phyloP scores from a whole-genome alignment of 2,113 vertebrate genomes.

The Odontophorus gujanensis region DNA sequence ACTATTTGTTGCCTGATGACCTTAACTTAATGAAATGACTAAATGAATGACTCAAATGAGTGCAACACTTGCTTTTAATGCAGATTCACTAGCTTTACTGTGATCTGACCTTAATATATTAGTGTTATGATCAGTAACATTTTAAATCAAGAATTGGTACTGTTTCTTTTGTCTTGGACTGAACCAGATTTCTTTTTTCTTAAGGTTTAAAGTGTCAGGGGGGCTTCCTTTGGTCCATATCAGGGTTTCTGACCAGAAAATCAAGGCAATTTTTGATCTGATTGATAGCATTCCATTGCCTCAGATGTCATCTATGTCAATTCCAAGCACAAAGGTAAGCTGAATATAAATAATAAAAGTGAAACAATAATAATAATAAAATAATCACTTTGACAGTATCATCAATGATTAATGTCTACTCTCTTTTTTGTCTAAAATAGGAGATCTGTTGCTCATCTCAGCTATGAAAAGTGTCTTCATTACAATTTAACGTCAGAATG shows the following conservation, averaged over 20 bases:
- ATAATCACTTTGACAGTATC: too few relatives aligned
- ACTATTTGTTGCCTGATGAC: not conserved
- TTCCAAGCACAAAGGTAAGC: slow-evolving; percentile 82
- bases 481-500: not conserved
- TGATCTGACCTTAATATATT: not conserved
- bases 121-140: not conserved
- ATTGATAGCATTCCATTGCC: slow-evolving; percentile 90
- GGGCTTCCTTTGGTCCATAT: slow-evolving; percentile 92
- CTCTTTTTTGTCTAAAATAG: not conserved
- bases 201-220: slow-evolving; percentile 92
- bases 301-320: slow-evolving; percentile 62
- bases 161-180: not conserved
- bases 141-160: not conserved
- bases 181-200: not conserved
- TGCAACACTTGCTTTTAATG: not conserved
- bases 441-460: not conserved
- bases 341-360: not conserved
- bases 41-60: not conserved
- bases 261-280: slow-evolving; percentile 83
- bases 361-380: not conserved
- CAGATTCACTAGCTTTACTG: not conserved
- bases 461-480: not conserved
- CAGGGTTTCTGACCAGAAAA: slow-evolving; percentile 92
- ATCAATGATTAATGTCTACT: not conserved
- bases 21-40: not conserved